Evolutionary conservation across 1,140 invertebrate genomes (phyloP).

Genomic region (Leptinotarsa defecta): DNA sequence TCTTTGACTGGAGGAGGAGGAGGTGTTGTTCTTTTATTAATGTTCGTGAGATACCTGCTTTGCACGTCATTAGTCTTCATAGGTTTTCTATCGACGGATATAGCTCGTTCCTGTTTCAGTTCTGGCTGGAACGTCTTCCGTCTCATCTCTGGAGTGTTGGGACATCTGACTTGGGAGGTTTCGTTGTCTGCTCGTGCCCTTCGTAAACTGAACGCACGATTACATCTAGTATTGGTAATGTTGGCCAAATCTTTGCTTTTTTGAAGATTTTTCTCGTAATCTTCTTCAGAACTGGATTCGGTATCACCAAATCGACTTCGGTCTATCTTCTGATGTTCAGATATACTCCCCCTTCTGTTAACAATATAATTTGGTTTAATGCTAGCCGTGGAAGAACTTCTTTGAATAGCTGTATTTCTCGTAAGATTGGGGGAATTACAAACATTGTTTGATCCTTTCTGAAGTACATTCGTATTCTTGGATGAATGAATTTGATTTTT

Average conservation of each 20-base stretch:
- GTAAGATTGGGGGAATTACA: slow-evolving; percentile 45
- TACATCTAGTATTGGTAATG: slow-evolving; percentile 61
- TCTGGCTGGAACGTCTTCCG: slow-evolving; percentile 51
- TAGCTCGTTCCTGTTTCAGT: slow-evolving; percentile 46
- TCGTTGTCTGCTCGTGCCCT: slow-evolving; percentile 51
- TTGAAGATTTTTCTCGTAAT: slow-evolving; percentile 48
- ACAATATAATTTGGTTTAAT: slow-evolving; percentile 46
- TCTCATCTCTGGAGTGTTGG: slow-evolving; percentile 61
- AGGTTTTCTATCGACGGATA: slow-evolving; percentile 53
- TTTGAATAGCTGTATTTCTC: slow-evolving; percentile 48
- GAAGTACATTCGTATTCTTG: slow-evolving; percentile 46
- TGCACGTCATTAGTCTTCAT: slow-evolving; percentile 51
- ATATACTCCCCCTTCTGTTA: slow-evolving; percentile 34
- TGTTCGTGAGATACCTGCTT: slow-evolving; percentile 52
- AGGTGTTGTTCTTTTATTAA: slow-evolving; percentile 44
- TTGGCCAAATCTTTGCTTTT: slow-evolving; percentile 49
- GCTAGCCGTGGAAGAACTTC: slow-evolving; percentile 51
- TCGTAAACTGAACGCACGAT: slow-evolving; percentile 58
- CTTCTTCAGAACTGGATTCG: slow-evolving; percentile 54
- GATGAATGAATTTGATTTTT: slow-evolving; percentile 49
- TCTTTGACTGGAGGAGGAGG: slow-evolving; percentile 28
- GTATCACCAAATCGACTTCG: slow-evolving; percentile 53
- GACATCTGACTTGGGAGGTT: slow-evolving; percentile 55
- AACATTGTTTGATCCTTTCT: slow-evolving; percentile 45
- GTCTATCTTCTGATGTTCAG: slow-evolving; percentile 51